phyloP scores from a whole-genome alignment of 2,113 vertebrate species.

The Silurus glanis region DNA sequence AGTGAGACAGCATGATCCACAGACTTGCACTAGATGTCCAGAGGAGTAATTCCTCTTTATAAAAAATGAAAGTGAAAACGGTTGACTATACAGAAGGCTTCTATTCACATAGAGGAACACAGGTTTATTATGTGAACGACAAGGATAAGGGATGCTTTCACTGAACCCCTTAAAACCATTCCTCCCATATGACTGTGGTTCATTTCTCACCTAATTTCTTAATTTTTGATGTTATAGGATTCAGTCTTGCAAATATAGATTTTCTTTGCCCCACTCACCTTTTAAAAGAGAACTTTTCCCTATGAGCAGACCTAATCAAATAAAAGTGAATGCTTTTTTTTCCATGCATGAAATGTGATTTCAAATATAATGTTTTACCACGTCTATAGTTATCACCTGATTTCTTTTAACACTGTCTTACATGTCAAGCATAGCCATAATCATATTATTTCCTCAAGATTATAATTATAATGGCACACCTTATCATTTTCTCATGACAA shows the following conservation, averaged over 20 bases:
- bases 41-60: slow-evolving; percentile 20
- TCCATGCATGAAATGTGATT: background rate
- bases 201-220: background rate
- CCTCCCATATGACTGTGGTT: background rate
- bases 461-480: background rate
- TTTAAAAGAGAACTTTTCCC: background rate
- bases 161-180: slow-evolving; percentile 18
- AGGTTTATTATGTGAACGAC: slow-evolving; percentile 37
- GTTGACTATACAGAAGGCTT: slow-evolving; percentile 30
- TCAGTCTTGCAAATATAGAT: background rate
- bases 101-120: slow-evolving; percentile 31
- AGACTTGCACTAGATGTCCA: slow-evolving; percentile 30
- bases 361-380: background rate
- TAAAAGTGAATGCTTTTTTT: background rate
- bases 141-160: slow-evolving; percentile 19
- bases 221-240: background rate
- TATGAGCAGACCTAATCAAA: background rate
- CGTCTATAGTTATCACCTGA: background rate
- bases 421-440: background rate
- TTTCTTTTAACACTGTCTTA: background rate
- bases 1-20: slow-evolving; percentile 17
- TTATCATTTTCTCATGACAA: background rate
- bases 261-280: background rate
- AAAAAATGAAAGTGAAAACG: slow-evolving; percentile 34
- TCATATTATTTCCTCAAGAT: background rate